Evolutionary conservation across 2,888 invertebrate genomes (phyloP), one percentile per base, ranked within the genome.

Genomic region (Petrolisthes cinctipes): DNA sequence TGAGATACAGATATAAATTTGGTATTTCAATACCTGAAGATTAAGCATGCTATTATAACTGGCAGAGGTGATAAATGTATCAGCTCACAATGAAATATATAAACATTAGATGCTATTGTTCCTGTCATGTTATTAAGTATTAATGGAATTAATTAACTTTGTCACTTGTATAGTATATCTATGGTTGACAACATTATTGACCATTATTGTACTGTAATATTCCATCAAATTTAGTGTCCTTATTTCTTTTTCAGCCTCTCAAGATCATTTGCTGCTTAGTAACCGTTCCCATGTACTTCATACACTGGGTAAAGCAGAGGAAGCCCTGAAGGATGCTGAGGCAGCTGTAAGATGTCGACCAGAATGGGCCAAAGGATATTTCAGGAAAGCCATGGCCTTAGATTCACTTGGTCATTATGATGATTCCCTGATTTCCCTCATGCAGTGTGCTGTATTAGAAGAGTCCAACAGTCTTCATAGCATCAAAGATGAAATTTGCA

Each of bases 361-460:
- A 81, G 94, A 94, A 91, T 96, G 96, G 94, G 94, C 95, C 90
- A 95, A 95, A 94, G 95, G 95, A 37, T 94, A 95, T 92, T 94
- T 94, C 91, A 93, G 94, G 76, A 93, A 94, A 92, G 94, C 94
- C 17, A 92, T 93, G 89, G 94, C 94, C 23, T 92, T 95, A 84
- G 93, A 93, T 78, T 94, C 94, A 6, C 92, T 94, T 81, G 94
- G 94, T 51, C 93, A 93, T 82, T 94, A 94, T 92, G 94, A 95
- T 91, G 95, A 95, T 91, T 94, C 95, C 23, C 93, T 95, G 68
- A 92, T 94, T 20, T 93, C 94, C 23, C 93, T 94, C 88, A 93
- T 94, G 83, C 93, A 94, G 86, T 94, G 94, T 91, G 93, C 94
- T 80, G 94, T 94, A n/a, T 93, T 95, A 82, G 94, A 94, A 91